Evolutionary conservation across 2,888 invertebrate species (phyloP), one percentile per base, ranked within the genome.

Genomic region (Zeuzera pyrina): DNA sequence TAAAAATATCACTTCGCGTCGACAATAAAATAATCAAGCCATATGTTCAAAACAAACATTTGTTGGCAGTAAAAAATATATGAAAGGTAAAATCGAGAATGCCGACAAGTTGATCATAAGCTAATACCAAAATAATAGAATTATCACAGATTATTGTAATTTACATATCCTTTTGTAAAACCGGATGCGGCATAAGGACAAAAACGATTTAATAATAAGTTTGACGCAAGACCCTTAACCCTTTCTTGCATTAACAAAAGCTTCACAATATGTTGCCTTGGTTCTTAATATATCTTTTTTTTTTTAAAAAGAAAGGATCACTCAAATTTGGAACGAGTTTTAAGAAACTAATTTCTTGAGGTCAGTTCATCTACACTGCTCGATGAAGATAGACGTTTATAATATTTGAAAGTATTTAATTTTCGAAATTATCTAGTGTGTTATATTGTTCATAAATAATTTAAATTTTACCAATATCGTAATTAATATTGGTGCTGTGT

Each of bases 191-290:
- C 70, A 69, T 60, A 65, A 72, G 78, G 78, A 79, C 76, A 79
- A 79, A 81, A 81, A 83, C 74, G 76, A 71, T 79, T 77, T 81
- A 81, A 83, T 81, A 79, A 77, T 70, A 79, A 71, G 69, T 76
- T 74, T 66, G 69, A 67, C 66, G 66, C 59, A 41, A 59, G 65
- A 69, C 71, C 71, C 67, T 74, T 74, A 76, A 77, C 79, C 81
- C 78, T 76, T 79, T 70, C 70, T 73, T 67, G 49, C 49, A 47
- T n/a, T 64, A 70, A 77, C 76, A 76, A 78, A 73, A 78, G 77
- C 62, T 69, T 69, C 57, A 76, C 79, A 78, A 78, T 74, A 77
- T 79, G 78, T 77, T 78, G 67, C 69, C 60, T 65, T 67, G 57
- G 54, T 53, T 45, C 52, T 49, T 64, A 59, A 53, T 62, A 47